Evolutionary conservation across 2,113 vertebrate species (phyloP).

Genomic region (Channa argus): DNA sequence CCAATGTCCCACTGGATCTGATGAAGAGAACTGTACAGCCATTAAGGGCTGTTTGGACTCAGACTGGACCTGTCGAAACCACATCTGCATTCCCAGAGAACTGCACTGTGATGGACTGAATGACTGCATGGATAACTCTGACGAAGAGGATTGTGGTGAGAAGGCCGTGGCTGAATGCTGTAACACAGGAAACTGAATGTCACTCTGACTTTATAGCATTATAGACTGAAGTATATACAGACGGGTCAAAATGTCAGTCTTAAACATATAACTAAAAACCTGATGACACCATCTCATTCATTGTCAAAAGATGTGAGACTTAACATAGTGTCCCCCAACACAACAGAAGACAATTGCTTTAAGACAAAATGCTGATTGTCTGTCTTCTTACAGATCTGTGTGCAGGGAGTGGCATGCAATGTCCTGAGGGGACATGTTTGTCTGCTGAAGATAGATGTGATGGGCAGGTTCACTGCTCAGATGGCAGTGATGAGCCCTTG

Average conservation of each 20-base stretch:
- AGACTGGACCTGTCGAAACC: constrained; percentile 90
- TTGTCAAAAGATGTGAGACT: neutral
- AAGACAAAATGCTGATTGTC: neutral
- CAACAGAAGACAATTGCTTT: neutral
- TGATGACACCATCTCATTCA: too few relatives aligned
- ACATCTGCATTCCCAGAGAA: constrained; percentile 73
- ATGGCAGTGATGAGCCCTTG: constrained; percentile 80
- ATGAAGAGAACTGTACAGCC: constrained; percentile 82
- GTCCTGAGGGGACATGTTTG: constrained; percentile 76
- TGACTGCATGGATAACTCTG: constrained; percentile 82
- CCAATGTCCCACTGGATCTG: constrained; percentile 85
- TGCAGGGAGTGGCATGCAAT: constrained; percentile 47
- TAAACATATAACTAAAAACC: too few relatives aligned
- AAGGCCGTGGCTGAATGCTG: neutral
- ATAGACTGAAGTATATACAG: too few relatives aligned
- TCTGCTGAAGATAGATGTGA: constrained; percentile 74
- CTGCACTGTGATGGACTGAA: constrained; percentile 73
- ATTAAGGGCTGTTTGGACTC: constrained; percentile 77
- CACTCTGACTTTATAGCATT: neutral
- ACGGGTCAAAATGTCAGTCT: too few relatives aligned
- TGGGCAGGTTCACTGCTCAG: constrained; percentile 72
- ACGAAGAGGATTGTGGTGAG: constrained; percentile 83
- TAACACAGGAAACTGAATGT: neutral
- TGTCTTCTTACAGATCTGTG: constrained; percentile 57
- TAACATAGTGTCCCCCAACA: neutral